Percentiles rank a stretch among this genome's conserved stretches.
Evolutionary conservation across 2,888 invertebrate species (phyloP).

Genomic region (Drosophila eohydei): DNA sequence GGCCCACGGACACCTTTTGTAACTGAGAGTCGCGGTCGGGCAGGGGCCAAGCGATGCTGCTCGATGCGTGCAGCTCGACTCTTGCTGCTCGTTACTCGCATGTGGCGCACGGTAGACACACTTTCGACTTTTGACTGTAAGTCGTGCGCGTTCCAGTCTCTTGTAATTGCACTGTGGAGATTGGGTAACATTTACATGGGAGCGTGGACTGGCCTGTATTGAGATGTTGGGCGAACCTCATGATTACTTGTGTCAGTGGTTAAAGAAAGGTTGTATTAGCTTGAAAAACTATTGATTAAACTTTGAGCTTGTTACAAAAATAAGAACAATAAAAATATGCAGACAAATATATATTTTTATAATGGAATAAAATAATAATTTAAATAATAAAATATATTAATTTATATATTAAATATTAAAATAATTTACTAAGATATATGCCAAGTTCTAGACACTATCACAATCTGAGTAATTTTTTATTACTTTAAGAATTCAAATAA

Average conservation of each 20-base stretch:
- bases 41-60: slow-evolving; percentile 59
- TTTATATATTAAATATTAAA: no score
- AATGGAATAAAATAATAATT: neutral
- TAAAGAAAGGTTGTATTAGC: neutral
- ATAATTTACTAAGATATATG: no score
- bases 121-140: slow-evolving; percentile 71
- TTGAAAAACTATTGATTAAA: neutral
- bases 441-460: no score
- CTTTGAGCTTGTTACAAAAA: neutral
- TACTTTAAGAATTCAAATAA: no score
- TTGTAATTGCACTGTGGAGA: slow-evolving; percentile 45
- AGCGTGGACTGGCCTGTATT: neutral
- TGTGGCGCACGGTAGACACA: slow-evolving; percentile 80
- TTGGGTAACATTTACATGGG: slow-evolving; percentile 3
- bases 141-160: slow-evolving; percentile 52
- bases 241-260: neutral
- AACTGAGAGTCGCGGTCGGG: slow-evolving; percentile 42
- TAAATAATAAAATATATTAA: neutral
- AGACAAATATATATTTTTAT: neutral
- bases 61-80: slow-evolving; percentile 18
- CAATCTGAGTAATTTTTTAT: no score
- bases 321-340: neutral
- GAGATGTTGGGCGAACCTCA: neutral
- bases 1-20: slow-evolving; percentile 27
- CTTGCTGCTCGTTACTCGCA: slow-evolving; percentile 47